Evolutionary conservation across 2,113 vertebrate species (phyloP).

Genomic region (Varanus salvator): DNA sequence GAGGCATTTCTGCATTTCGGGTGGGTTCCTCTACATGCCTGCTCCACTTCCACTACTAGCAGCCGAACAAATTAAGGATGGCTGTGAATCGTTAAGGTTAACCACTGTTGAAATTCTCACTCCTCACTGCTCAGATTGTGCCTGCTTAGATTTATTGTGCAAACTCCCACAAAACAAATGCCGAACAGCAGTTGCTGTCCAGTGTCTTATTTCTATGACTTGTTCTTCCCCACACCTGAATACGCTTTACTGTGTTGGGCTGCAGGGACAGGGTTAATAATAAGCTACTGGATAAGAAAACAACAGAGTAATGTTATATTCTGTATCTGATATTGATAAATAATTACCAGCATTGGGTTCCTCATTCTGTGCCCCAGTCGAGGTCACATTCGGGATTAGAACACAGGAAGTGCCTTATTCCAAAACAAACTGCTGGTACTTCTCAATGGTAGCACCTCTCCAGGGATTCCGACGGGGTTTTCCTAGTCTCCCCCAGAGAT

Average conservation of each 20-base stretch:
- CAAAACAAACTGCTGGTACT: background rate
- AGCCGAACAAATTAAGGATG: background rate
- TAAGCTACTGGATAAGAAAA: background rate
- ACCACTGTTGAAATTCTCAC: background rate
- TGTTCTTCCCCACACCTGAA: background rate
- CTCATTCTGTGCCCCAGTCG: background rate
- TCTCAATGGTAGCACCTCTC: background rate
- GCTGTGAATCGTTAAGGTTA: background rate
- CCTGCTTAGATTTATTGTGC: background rate
- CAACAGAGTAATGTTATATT: background rate
- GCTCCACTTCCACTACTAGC: background rate
- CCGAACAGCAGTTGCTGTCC: too few relatives aligned
- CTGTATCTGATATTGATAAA: background rate
- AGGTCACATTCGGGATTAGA: background rate
- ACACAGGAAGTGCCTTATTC: background rate
- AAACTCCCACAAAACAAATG: background rate
- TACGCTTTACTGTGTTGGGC: background rate
- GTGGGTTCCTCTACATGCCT: background rate
- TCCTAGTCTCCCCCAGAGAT: background rate
- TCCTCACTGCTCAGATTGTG: background rate
- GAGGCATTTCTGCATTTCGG: background rate
- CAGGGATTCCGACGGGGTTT: background rate
- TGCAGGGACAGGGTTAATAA: background rate
- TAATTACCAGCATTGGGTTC: background rate
- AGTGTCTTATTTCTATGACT: too few relatives aligned